These are phyloP conservation scores for Sipunculus nudus DNA, from an alignment of 2,888 invertebrate species.

Conservation along the genomic window DNA sequence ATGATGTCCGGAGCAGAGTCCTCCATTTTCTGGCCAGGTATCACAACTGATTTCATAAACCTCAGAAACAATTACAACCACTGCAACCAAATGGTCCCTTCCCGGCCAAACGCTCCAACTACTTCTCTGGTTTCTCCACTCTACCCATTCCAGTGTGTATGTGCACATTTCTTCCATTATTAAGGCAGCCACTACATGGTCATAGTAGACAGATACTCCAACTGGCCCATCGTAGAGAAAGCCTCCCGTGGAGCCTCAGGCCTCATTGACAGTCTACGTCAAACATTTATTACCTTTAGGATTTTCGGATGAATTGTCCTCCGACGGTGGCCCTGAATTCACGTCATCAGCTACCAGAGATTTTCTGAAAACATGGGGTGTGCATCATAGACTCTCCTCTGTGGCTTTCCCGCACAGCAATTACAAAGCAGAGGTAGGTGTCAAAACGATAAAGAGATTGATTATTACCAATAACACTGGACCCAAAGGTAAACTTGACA, in stretches of 20 bases:
- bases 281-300: constrained; percentile 42
- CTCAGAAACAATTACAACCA: constrained; percentile 26
- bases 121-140: constrained; percentile 23
- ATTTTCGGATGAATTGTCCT: constrained; percentile 42
- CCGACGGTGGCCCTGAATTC: constrained; percentile 46
- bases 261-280: constrained; percentile 35
- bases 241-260: constrained; percentile 24
- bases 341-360: constrained; percentile 30
- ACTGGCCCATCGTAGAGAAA: constrained; percentile 42
- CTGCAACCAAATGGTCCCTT: constrained; percentile 40
- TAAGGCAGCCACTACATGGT: constrained; percentile 38
- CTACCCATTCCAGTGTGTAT: constrained; percentile 37
- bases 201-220: constrained; percentile 43
- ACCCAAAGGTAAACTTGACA: constrained; percentile 40
- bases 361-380: constrained; percentile 45
- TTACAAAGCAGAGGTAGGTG: constrained; percentile 44
- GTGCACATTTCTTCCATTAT: constrained; percentile 28
- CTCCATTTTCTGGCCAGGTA: constrained; percentile 46
- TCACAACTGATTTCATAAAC: constrained; percentile 32
- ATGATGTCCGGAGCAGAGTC: constrained; percentile 43
- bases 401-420: constrained; percentile 48
- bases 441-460: constrained; percentile 48
- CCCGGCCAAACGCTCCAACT: constrained; percentile 41
- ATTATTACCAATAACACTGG: constrained; percentile 43
- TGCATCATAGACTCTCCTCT: constrained; percentile 45